phyloP scores from a whole-genome alignment of 1,140 invertebrate genomes.

The Dreissena rostriformis region DNA sequence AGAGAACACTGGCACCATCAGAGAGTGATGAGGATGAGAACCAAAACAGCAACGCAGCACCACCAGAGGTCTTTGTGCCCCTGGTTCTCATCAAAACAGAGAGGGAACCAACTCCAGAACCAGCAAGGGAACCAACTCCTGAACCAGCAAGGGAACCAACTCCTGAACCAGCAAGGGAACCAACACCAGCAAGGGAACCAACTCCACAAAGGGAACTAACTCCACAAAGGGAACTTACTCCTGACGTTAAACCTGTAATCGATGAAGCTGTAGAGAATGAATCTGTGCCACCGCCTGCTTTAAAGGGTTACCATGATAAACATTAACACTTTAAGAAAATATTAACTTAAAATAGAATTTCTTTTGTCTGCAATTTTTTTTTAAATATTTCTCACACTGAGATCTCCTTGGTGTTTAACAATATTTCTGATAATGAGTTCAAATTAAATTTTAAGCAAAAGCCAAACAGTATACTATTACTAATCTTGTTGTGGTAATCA shows the following conservation, averaged over 20 bases:
- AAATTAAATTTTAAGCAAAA: no score
- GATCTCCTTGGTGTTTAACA: no score
- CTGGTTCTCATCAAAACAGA: neutral
- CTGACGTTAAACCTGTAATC: slow-evolving; percentile 16
- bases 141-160: slow-evolving; percentile 22
- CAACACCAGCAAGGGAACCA: slow-evolving; percentile 28
- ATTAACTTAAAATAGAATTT: no score
- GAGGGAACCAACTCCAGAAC: slow-evolving; percentile 33
- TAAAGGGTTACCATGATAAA: neutral
- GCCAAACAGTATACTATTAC: no score
- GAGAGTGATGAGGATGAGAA: neutral
- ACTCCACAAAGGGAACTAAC: neutral
- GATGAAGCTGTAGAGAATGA: neutral
- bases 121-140: no score
- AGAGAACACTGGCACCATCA: slow-evolving; percentile 35
- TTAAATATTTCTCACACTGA: no score
- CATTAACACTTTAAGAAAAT: neutral
- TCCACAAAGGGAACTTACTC: slow-evolving; percentile 20
- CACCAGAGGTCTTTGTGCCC: neutral
- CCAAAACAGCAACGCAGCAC: slow-evolving; percentile 21
- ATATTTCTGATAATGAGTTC: no score
- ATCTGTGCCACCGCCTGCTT: neutral
- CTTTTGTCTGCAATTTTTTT: no score
- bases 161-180: slow-evolving; percentile 29
- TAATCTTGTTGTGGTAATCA: no score